A percentile compares a stretch with the other conserved stretches of the same genome.
phyloP scores from a whole-genome alignment of 2,113 vertebrate species.

The Otolemur garnettii region DNA sequence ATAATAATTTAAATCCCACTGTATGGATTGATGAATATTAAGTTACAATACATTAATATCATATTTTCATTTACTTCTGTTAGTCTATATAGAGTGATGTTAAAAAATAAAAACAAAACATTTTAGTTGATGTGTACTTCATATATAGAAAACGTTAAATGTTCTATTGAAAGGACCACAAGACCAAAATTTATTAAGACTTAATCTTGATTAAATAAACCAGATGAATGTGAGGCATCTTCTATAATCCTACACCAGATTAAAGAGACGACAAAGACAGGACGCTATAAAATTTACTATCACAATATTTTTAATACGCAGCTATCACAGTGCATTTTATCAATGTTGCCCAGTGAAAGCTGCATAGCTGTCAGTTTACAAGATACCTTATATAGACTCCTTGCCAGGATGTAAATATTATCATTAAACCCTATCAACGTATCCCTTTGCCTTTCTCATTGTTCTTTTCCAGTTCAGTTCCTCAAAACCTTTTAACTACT shows the following conservation, averaged over 20 bases:
- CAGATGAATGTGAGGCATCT: slow-evolving; percentile 47
- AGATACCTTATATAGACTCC: neutral
- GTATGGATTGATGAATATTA: neutral
- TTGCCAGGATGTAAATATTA: neutral
- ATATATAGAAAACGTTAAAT: slow-evolving; percentile 31
- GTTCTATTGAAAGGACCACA: slow-evolving; percentile 16
- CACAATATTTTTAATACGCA: slow-evolving; percentile 1
- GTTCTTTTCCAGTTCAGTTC: neutral
- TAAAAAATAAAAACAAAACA: slow-evolving; percentile 33
- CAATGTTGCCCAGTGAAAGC: slow-evolving; percentile 16
- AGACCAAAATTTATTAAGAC: slow-evolving; percentile 45
- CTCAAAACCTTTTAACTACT: neutral
- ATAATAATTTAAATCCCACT: slow-evolving; percentile 25
- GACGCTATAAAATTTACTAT: slow-evolving; percentile 35
- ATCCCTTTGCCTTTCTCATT: neutral
- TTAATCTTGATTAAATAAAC: slow-evolving; percentile 60
- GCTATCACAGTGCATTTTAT: slow-evolving; percentile 30
- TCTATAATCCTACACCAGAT: neutral
- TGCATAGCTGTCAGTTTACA: neutral
- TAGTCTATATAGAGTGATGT: neutral
- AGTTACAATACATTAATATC: slow-evolving; percentile 43
- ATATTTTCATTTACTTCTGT: neutral
- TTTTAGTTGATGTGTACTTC: slow-evolving; percentile 18
- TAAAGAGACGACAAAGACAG: slow-evolving; percentile 45
- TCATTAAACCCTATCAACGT: neutral